Base-by-base conservation (phyloP, 92 coral and sea anemone genomes). In the Epizoanthus rinbou region DNA sequence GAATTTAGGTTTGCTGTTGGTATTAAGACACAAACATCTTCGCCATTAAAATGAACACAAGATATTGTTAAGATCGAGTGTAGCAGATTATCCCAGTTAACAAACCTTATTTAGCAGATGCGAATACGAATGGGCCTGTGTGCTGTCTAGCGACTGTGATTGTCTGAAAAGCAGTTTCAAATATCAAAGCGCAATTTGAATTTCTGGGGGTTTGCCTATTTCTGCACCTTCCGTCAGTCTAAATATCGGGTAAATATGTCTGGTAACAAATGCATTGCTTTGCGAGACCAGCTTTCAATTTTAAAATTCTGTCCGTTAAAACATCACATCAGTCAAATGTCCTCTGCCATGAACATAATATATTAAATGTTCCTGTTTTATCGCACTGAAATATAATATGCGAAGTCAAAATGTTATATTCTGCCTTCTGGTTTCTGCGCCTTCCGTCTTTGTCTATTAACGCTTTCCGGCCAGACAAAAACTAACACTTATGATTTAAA, bases 361-460 rank as follows among this genome's bases (percentile, higher is more conserved):
- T 28, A 3, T 14, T 19, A 8, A 66, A 1, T 37, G 6, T 37
- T 22, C 50, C 18, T 24, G 39, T 59, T 35, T 28, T 16, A 0
- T 60, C 37, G 13, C 35, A 33, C 23, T 78, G 21, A 60, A 62
- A 78, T 71, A 71, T 71, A 71, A 71, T 78, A 78, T 78, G 19
- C 57, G 35, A 15, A 62, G 71, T 41, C 82, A 78, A 78, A 41
- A 63, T 60, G 64, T 39, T 18, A 28, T 75, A 21, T 39, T 57
- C 43, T 78, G 22, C 58, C 31, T 28, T 28, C 31, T 28, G 31
- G 31, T 62, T 33, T 23, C 58, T n/a, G 28, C 57, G 21, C 53
- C 50, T 45, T 18, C 39, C 39, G 73, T 16, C 73, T 53, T 74
- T 74, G 79, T n/a, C 37, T 74, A 18, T 74, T 9, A 25, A 33